These are phyloP conservation scores for Globia sparganii DNA, from an alignment of 2,888 invertebrate genomes.

Conservation along the genomic window DNA sequence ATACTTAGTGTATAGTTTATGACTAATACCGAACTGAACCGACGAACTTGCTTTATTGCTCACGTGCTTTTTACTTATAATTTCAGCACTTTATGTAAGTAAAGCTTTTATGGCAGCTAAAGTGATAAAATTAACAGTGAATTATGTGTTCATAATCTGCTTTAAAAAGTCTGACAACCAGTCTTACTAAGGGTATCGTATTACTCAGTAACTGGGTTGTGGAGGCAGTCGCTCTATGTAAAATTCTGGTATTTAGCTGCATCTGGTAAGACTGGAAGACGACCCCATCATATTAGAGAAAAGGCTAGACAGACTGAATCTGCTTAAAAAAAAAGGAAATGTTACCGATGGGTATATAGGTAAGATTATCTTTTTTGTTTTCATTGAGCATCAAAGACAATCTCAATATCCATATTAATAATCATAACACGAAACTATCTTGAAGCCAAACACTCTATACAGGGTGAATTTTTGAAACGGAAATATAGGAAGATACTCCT, in stretches of 20 bases:
- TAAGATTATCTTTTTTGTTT: neutral
- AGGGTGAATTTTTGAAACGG: neutral
- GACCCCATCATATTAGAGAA: neutral
- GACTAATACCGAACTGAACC: conserved; percentile 10
- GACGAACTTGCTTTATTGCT: conserved; percentile 36
- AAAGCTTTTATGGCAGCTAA: neutral
- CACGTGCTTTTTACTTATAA: conserved; percentile 15
- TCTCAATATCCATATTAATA: neutral
- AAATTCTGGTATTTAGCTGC: neutral
- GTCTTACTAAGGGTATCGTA: neutral
- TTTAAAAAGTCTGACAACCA: neutral
- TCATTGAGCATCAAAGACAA: neutral
- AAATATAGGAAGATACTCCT: neutral
- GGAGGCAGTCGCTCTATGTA: neutral
- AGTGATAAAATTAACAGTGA: conserved; percentile 19
- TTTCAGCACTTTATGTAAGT: neutral
- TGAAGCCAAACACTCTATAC: neutral
- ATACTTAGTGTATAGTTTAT: conserved; percentile 41
- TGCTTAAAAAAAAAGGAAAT: neutral
- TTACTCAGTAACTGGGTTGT: neutral
- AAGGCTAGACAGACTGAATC: neutral
- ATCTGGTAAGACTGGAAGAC: neutral
- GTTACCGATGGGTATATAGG: neutral
- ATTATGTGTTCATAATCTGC: neutral
- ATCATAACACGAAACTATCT: neutral